These are phyloP conservation scores for Halictus rubicundus DNA, from an alignment of 1,140 invertebrate genomes.

Conservation along the genomic window DNA sequence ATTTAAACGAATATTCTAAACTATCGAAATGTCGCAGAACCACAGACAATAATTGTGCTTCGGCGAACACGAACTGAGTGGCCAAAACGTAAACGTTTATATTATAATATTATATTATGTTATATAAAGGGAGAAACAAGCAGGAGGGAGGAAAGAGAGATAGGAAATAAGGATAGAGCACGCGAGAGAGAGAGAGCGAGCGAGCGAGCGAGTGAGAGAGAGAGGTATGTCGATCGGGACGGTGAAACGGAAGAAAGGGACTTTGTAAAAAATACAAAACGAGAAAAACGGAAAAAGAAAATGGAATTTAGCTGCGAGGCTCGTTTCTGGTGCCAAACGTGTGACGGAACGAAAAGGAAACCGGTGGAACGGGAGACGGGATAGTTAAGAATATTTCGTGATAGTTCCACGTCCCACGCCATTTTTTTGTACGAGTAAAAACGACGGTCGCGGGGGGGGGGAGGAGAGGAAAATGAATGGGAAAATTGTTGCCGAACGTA, in stretches of 20 bases:
- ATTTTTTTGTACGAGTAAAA: constrained; percentile 58
- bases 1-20: constrained; percentile 76
- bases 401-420: constrained; percentile 59
- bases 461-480: neutral
- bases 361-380: constrained; percentile 37
- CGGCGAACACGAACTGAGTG: constrained; percentile 78
- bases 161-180: constrained; percentile 1
- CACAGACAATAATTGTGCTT: constrained; percentile 76
- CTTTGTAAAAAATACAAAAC: neutral
- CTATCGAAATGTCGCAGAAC: constrained; percentile 74
- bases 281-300: constrained; percentile 3
- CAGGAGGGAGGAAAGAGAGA: constrained; percentile 23
- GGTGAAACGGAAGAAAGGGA: constrained; percentile 30
- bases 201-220: constrained; percentile 19
- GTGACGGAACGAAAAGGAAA: constrained; percentile 58
- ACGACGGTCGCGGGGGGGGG: constrained; percentile 17
- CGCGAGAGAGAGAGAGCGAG: constrained; percentile 39
- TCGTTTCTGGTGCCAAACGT: constrained; percentile 77
- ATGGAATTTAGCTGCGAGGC: constrained; percentile 52
- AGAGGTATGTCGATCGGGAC: neutral
- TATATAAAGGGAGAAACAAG: constrained; percentile 63
- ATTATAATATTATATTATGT: constrained; percentile 78
- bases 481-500: constrained; percentile 65
- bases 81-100: constrained; percentile 80
- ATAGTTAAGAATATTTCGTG: constrained; percentile 57